Percentiles rank a stretch among this genome's conserved stretches.
Conservation (phyloP, 2,888 invertebrate genomes). For the Ethmia dodecea region DNA sequence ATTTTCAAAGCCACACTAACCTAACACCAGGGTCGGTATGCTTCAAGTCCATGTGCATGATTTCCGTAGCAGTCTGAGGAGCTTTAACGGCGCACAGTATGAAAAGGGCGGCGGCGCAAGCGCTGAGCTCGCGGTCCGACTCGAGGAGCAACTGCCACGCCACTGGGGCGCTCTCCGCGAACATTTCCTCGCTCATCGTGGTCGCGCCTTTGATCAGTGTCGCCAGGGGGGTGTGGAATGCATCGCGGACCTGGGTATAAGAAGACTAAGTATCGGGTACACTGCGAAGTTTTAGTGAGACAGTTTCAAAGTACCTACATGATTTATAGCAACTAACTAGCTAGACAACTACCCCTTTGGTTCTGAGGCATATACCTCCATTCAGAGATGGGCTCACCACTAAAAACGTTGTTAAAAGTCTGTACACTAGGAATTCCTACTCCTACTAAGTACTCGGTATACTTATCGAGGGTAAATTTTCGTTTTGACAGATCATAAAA, state of each 20-base stretch:
- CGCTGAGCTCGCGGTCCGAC: constrained; percentile 91
- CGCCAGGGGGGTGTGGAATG: constrained; percentile 93
- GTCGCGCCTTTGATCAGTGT: constrained; percentile 93
- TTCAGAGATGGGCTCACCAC: no score
- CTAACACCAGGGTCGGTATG: constrained; percentile 89
- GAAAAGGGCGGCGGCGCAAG: constrained; percentile 92
- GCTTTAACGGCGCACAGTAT: constrained; percentile 95
- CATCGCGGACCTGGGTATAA: constrained; percentile 88
- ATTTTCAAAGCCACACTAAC: constrained; percentile 31
- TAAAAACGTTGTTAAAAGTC: no score
- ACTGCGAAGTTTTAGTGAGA: no score
- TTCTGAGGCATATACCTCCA: no score
- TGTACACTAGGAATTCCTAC: no score
- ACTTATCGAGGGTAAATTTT: no score
- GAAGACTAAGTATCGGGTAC: no score
- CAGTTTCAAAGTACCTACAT: no score
- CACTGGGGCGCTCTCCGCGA: constrained; percentile 91
- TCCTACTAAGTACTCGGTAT: no score
- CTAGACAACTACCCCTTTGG: no score
- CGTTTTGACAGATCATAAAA: no score
- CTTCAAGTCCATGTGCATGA: constrained; percentile 93
- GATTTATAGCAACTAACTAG: no score
- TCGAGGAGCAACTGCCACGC: constrained; percentile 98
- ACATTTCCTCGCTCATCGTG: constrained; percentile 91
- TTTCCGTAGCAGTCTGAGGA: constrained; percentile 91